A percentile compares a stretch with the other conserved stretches of the same genome.
Conservation (phyloP, 2,113 vertebrate genomes). For the Esox niger region DNA sequence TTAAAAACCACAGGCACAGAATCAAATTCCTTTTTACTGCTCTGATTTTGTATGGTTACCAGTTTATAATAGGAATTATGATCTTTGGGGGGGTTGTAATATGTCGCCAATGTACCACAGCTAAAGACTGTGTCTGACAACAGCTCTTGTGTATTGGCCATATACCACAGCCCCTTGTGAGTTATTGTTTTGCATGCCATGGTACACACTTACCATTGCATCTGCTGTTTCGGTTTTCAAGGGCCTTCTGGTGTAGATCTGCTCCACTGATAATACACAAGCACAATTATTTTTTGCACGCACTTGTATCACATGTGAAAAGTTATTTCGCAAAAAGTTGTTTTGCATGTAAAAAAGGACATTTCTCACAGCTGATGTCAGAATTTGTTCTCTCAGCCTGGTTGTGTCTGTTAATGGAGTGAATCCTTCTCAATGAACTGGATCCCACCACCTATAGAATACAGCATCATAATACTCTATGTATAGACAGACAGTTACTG, state of each 20-base stretch:
- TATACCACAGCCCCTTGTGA: too few species aligned
- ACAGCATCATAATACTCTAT: neutral
- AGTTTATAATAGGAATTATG: too few species aligned
- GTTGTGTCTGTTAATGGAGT: conserved; percentile 81
- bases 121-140: too few species aligned
- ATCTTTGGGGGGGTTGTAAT: too few species aligned
- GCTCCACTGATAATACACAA: conserved; percentile 58
- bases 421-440: conserved; percentile 77
- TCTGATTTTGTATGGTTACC: too few species aligned
- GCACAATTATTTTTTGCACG: neutral
- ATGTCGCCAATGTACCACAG: too few species aligned
- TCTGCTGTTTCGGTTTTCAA: conserved; percentile 41
- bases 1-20: neutral
- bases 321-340: neutral
- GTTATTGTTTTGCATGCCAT: too few species aligned
- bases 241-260: conserved; percentile 64
- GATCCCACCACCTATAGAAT: conserved; percentile 28
- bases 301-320: too few species aligned
- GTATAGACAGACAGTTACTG: neutral
- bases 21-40: too few species aligned
- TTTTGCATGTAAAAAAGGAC: neutral
- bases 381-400: conserved; percentile 73
- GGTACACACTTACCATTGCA: conserved; percentile 55
- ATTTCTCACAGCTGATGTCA: conserved; percentile 74
- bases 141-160: too few species aligned